Evolutionary conservation across 2,113 vertebrate genomes (phyloP), one percentile per base, ranked within the genome.

Genomic region (Apteryx owenii): DNA sequence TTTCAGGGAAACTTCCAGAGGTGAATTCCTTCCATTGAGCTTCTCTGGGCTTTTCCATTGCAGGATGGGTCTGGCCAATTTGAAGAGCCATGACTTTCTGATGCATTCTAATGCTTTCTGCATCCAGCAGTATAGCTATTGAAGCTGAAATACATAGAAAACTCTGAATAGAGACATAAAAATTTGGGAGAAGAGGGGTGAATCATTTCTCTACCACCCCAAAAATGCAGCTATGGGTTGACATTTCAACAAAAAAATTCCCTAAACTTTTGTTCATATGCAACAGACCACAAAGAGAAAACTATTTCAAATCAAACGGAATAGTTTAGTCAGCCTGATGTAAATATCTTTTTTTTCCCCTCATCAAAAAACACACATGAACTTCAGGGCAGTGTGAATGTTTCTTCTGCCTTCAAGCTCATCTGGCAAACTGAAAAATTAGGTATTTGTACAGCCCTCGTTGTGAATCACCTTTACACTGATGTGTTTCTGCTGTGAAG

Each of bases 361-460:
- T 53, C 46, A 71, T 78, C 88, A 92, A 88, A 93, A 96, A 95
- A 75, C 71, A 94, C 76, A 83, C 56, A 19, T 82, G 96, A 95
- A 96, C 82, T 95, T 95, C 88, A 88, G 92, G 93, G 90, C 82
- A 97, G 36, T 38, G 16, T 31, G 31, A 75, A 68, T 92, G 36
- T 86, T 93, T 94, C 89, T 83, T 70, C 66, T 93, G 36, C 51
- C 88, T 85, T 95, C 79, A 90, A 80, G 88, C 75, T 95, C 93
- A 95, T 80, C 85, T 92, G 82, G 95, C 60, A 90, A 94, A 85
- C 88, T 97, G 95, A 96, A 96, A 97, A 95, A 96, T 95, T 94
- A 84, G 85, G 88, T 96, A 95, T 96, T 96, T 95, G 95, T 91
- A 88, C 96, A 86, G 76, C 46, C 17, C 54, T 86, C 60, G 36